Percentiles rank a stretch among this genome's conserved stretches.
phyloP scores from a whole-genome alignment of 2,113 vertebrate genomes.

The Poeciliopsis retropinna region DNA sequence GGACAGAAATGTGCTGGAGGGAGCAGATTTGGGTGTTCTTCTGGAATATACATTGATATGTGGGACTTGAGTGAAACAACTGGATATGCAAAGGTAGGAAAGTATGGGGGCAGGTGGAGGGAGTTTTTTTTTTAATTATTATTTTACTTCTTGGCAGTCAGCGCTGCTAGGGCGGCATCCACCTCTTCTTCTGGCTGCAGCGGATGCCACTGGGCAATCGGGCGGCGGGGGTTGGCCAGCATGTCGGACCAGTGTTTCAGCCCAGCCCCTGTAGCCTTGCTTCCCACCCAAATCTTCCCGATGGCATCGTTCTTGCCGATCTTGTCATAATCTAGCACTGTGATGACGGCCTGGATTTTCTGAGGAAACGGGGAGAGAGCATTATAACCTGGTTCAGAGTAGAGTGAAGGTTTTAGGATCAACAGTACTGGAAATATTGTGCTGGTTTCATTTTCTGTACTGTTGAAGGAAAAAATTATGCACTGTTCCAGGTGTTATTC shows the following conservation, averaged over 20 bases:
- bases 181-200: conserved; percentile 98
- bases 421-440: neutral
- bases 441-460: neutral
- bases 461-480: neutral
- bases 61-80: conserved; percentile 36
- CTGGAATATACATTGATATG: conserved; percentile 64
- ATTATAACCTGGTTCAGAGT: conserved; percentile 2
- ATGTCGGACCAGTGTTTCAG: conserved; percentile 98
- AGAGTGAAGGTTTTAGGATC: neutral
- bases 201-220: conserved; percentile 98
- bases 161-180: conserved; percentile 84
- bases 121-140: neutral
- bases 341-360: conserved; percentile 98
- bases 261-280: conserved; percentile 90
- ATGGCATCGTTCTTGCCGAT: conserved; percentile 98
- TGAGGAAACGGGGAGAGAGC: conserved; percentile 50
- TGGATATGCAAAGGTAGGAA: conserved; percentile 43
- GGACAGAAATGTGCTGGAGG: conserved; percentile 15
- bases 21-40: conserved; percentile 43
- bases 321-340: conserved; percentile 98
- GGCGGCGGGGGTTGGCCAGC: conserved; percentile 95
- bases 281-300: conserved; percentile 94
- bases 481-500: neutral
- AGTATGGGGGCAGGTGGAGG: conserved; percentile 44
- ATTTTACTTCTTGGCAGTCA: conserved; percentile 92